Conservation (phyloP, 1,140 invertebrate species). For the Matsumurasca onukii region DNA sequence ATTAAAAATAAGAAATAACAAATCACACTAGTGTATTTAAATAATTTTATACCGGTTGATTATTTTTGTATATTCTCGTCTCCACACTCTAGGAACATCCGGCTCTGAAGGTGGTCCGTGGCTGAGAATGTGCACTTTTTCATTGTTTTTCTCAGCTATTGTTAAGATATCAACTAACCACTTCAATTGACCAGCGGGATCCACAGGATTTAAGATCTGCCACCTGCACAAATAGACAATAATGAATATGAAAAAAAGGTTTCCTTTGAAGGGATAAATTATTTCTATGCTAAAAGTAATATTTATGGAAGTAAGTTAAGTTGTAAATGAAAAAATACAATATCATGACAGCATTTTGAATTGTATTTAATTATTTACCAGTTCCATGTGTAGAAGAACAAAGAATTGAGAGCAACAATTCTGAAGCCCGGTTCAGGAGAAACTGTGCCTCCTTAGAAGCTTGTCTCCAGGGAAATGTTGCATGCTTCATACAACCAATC, state of each 20-base stretch:
- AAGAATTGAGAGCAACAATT: slow-evolving; percentile 72
- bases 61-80: slow-evolving; percentile 61
- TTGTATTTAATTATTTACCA: slow-evolving; percentile 57
- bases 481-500: slow-evolving; percentile 65
- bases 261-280: background rate
- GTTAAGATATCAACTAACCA: slow-evolving; percentile 73
- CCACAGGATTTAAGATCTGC: slow-evolving; percentile 59
- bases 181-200: slow-evolving; percentile 62
- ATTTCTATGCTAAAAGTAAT: background rate
- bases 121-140: slow-evolving; percentile 79
- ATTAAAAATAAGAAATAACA: background rate
- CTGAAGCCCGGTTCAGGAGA: slow-evolving; percentile 62
- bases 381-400: slow-evolving; percentile 69
- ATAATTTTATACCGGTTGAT: slow-evolving; percentile 47
- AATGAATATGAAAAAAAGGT: background rate
- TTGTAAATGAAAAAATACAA: background rate
- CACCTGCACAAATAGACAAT: slow-evolving; percentile 50
- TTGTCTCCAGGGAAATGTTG: slow-evolving; percentile 60
- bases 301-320: background rate
- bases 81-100: slow-evolving; percentile 68
- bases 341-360: background rate
- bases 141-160: slow-evolving; percentile 65
- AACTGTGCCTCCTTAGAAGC: slow-evolving; percentile 72
- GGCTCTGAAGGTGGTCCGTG: slow-evolving; percentile 76
- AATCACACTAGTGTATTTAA: too few relatives aligned